Conservation (phyloP, 1,140 invertebrate species). For the Dryas iulia region DNA sequence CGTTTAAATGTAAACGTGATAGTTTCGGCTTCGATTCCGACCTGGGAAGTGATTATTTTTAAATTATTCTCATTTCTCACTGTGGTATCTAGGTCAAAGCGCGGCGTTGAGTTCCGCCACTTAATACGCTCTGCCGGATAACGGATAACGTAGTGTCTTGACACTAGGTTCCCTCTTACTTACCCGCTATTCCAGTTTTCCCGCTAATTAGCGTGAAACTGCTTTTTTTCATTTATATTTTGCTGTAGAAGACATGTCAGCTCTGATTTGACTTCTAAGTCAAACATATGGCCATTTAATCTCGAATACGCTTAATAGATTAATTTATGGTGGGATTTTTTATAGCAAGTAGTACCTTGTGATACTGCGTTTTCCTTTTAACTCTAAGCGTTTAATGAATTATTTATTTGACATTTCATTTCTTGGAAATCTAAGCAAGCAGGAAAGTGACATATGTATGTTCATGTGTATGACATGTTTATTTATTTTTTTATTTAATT, state of each 20-base stretch:
- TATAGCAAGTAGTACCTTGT: neutral
- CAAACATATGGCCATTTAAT: neutral
- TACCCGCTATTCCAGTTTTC: no score
- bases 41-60: no score
- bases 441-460: neutral
- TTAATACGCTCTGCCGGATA: no score
- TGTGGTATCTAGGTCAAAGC: no score
- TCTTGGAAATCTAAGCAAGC: constrained; percentile 2
- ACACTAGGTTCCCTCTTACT: no score
- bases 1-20: no score
- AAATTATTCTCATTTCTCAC: no score
- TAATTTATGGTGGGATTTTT: neutral
- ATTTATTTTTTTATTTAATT: neutral
- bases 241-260: neutral
- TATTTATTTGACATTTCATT: constrained; percentile 22
- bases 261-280: neutral
- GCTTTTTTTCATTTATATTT: no score
- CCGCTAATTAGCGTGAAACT: no score
- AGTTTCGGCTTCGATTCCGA: no score
- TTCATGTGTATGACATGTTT: neutral
- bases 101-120: no score
- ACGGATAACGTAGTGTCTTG: no score
- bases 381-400: constrained; percentile 16
- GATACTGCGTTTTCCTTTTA: constrained; percentile 6
- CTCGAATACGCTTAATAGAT: neutral